Conservation (phyloP, 2,113 vertebrate species). For the Syngnathus typhle region DNA sequence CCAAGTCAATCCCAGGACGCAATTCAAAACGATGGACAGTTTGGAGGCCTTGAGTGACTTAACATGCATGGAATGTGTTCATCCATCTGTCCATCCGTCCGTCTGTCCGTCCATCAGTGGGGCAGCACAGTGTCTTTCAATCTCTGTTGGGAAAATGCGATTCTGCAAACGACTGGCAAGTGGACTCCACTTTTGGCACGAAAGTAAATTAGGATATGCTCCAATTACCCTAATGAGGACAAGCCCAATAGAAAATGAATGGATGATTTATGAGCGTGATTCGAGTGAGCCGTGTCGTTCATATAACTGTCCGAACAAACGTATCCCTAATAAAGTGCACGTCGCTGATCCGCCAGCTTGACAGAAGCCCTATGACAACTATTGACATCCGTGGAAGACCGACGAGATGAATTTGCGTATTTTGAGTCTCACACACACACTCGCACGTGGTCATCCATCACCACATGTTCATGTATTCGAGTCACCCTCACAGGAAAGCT, state of each 20-base stretch:
- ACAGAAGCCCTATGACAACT: conserved; percentile 32
- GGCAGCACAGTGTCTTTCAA: too few species aligned
- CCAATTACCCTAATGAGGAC: not conserved
- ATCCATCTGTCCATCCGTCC: too few species aligned
- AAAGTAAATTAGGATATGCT: not conserved
- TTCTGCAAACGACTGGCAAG: not conserved
- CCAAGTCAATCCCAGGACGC: too few species aligned
- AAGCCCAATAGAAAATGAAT: not conserved
- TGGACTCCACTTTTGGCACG: not conserved
- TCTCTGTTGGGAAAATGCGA: not conserved
- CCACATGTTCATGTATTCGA: conserved; percentile 43
- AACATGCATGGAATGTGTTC: too few species aligned
- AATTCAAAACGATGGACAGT: too few species aligned
- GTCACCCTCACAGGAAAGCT: conserved; percentile 39
- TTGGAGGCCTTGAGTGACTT: too few species aligned
- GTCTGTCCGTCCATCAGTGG: too few species aligned
- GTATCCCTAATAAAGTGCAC: not conserved
- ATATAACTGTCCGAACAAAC: too few species aligned
- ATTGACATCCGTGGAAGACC: conserved; percentile 27
- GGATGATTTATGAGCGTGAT: not conserved
- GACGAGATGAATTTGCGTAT: conserved; percentile 27
- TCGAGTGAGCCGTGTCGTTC: not conserved
- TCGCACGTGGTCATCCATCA: conserved; percentile 48
- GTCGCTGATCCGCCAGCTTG: conserved; percentile 4
- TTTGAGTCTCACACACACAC: conserved; percentile 11